Evolutionary conservation across 2,113 vertebrate genomes (phyloP), one percentile per base, ranked within the genome.

Genomic region (Peromyscus californicus): DNA sequence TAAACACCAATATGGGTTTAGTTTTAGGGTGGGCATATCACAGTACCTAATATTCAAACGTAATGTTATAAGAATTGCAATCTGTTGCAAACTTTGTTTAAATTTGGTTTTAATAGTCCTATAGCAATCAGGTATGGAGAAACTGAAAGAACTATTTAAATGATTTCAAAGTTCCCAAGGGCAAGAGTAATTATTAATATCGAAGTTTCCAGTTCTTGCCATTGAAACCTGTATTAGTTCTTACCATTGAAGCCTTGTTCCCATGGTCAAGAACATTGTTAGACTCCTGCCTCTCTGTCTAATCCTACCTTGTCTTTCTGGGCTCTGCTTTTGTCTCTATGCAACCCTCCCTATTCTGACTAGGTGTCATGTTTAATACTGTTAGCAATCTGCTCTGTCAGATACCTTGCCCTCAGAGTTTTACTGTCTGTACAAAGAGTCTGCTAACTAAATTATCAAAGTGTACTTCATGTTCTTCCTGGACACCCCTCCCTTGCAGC

Each of bases 381-480:
- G 19, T 86, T 90, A 90, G 36, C 57, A 59, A 24, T 89, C 69
- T 79, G 26, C 42, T 90, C 21, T 92, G 65, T 91, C 57, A 48
- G 9, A 1, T 87, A 36, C 36, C 26, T 74, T 89, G 31, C 90
- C 74, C 67, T 95, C 74, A 96, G 82, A 94, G 65, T 90, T 94
- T 89, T 84, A 39, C 67, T 74, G 0, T 89, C 54, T 76, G 1
- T 78, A 69, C 33, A n/a, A 72, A 90, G 16, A 92, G 31, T 63
- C n/a, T 80, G 39, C 57, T 69, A 33, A 51, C 70, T 70, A 76
- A 0, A 19, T 93, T 75, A 91, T 42, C 69, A 39, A 70, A 91
- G 72, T 6, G 17, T 45, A 16, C 45, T 65, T 94, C 70, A 59
- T 92, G 39, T 94, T 19, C 45, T 76, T 96, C 45, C 42, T 39